These are phyloP conservation scores for Solenopsis invicta DNA, from an alignment of 1,140 invertebrate genomes.

Conservation along the genomic window DNA sequence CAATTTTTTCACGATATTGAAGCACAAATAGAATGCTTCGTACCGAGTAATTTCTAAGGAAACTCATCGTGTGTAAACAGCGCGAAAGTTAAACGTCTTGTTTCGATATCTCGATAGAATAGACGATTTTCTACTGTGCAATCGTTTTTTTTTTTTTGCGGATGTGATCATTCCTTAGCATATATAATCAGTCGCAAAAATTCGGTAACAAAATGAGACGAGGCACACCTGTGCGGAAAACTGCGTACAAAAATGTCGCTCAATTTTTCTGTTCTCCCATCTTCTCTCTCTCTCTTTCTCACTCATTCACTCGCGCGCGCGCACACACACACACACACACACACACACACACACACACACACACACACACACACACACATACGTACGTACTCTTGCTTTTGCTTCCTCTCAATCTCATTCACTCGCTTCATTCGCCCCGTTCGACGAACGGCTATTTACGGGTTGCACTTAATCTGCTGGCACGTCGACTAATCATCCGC, in stretches of 20 bases:
- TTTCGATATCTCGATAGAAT: not conserved
- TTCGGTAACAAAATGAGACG: slow-evolving; percentile 62
- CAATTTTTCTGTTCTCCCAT: slow-evolving; percentile 32
- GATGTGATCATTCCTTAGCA: slow-evolving; percentile 46
- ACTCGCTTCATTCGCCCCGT: slow-evolving; percentile 60
- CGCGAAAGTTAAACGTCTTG: not conserved
- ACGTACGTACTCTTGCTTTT: not conserved
- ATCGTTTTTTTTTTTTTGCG: slow-evolving; percentile 4
- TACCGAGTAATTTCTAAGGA: not conserved
- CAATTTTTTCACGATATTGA: not conserved
- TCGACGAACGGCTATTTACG: slow-evolving; percentile 65
- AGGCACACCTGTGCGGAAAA: slow-evolving; percentile 55
- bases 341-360: not conserved
- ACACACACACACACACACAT: not conserved
- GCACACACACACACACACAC: too few relatives aligned
- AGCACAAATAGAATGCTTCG: not conserved
- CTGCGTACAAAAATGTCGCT: slow-evolving; percentile 55
- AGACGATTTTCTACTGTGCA: slow-evolving; percentile 15
- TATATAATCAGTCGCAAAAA: slow-evolving; percentile 56
- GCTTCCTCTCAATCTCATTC: not conserved
- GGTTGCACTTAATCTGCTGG: slow-evolving; percentile 69
- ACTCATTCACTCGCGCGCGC: not conserved
- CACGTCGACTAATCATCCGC: slow-evolving; percentile 69
- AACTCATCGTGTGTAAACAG: too few relatives aligned
- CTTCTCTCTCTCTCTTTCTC: slow-evolving; percentile 4